These are phyloP conservation scores for Polietes domitor DNA, from an alignment of 2,888 invertebrate species.

Conservation along the genomic window DNA sequence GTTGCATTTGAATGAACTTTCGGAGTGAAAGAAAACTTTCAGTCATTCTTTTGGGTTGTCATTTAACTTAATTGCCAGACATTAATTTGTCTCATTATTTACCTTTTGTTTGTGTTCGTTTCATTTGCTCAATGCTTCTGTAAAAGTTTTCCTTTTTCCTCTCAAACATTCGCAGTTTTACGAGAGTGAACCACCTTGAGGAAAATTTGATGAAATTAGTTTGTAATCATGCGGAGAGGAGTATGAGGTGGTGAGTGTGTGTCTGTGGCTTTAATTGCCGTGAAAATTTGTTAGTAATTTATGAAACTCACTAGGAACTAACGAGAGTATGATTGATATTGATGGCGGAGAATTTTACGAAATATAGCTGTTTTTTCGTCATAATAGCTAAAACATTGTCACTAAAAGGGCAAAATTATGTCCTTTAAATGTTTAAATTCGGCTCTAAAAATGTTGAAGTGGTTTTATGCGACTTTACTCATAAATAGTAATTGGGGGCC, in stretches of 20 bases:
- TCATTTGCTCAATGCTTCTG: background rate
- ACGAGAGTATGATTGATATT: no score
- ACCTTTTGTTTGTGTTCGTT: constrained; percentile 55
- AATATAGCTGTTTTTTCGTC: no score
- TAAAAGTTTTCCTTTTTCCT: constrained; percentile 1
- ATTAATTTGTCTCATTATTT: constrained; percentile 62
- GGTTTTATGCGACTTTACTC: no score
- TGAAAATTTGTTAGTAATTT: constrained; percentile 3
- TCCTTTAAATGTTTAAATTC: no score
- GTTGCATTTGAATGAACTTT: constrained; percentile 20
- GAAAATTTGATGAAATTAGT: constrained; percentile 4
- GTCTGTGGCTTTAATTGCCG: background rate
- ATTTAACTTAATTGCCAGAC: constrained; percentile 64
- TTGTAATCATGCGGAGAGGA: constrained; percentile 2
- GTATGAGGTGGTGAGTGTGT: background rate
- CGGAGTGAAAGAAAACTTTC: constrained; percentile 33
- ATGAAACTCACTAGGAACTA: background rate
- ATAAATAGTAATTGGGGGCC: no score
- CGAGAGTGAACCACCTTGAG: background rate
- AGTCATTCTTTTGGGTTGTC: constrained; percentile 42
- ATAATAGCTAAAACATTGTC: no score
- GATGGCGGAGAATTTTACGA: no score
- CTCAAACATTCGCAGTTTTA: background rate
- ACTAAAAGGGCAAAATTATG: no score
- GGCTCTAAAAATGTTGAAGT: no score